These are phyloP conservation scores for Grantiella picta DNA, from an alignment of 2,113 vertebrate genomes.

Conservation along the genomic window DNA sequence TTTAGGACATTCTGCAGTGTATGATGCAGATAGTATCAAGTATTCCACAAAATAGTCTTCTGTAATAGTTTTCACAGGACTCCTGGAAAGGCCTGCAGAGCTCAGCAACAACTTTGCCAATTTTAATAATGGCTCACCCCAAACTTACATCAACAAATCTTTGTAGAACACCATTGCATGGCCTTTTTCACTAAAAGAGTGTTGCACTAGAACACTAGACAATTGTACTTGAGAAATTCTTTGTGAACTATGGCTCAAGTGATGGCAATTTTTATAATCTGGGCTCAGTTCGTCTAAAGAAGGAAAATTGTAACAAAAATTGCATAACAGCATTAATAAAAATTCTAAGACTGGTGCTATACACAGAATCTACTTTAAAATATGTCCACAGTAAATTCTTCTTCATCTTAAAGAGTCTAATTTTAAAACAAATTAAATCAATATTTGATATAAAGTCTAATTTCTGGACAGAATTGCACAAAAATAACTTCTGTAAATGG, in stretches of 20 bases:
- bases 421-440: neutral
- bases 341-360: neutral
- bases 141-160: neutral
- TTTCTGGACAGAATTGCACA: constrained; percentile 7
- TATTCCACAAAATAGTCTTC: neutral
- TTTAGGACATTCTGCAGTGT: neutral
- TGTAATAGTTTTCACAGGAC: neutral
- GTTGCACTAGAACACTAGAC: neutral
- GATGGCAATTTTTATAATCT: neutral
- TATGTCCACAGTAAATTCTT: neutral
- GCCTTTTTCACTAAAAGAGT: neutral
- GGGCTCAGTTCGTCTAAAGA: neutral
- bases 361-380: neutral
- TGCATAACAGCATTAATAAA: neutral
- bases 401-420: neutral
- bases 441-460: neutral
- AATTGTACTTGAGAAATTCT: neutral
- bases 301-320: neutral
- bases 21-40: neutral
- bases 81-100: neutral
- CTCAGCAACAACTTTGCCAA: neutral
- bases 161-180: accelerated
- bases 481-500: neutral
- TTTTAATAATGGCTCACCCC: neutral
- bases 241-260: neutral